phyloP scores from a whole-genome alignment of 2,888 invertebrate genomes.

The Rhynchonema sp. region DNA sequence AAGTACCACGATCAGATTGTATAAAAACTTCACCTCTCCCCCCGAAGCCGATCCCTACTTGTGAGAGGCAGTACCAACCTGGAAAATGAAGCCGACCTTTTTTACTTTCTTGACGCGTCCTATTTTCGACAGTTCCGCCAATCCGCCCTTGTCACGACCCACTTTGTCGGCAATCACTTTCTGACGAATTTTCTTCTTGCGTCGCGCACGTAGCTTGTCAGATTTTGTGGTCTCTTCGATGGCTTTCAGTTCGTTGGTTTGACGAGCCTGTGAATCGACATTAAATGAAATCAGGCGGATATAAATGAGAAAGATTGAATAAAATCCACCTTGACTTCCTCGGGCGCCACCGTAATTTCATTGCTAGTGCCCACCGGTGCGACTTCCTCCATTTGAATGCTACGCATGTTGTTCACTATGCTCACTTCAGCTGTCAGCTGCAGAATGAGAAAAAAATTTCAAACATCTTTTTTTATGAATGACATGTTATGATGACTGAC shows the following conservation, averaged over 20 bases:
- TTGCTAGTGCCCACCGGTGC: slow-evolving; percentile 66
- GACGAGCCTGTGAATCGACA: slow-evolving; percentile 13
- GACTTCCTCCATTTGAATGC: slow-evolving; percentile 78
- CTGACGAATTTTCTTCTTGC: slow-evolving; percentile 47
- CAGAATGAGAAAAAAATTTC: slow-evolving; percentile 5
- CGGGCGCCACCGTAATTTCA: slow-evolving; percentile 65
- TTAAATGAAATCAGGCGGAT: too few relatives aligned
- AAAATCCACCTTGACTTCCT: slow-evolving; percentile 57
- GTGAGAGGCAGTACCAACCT: too few relatives aligned
- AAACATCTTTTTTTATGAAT: not conserved
- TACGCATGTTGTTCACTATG: slow-evolving; percentile 68
- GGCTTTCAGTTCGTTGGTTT: slow-evolving; percentile 43
- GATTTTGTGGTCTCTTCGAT: slow-evolving; percentile 58
- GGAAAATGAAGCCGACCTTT: too few relatives aligned
- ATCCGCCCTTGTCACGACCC: not conserved
- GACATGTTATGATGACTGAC: slow-evolving; percentile 27
- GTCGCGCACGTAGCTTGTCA: slow-evolving; percentile 64
- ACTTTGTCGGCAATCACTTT: not conserved
- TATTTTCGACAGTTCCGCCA: not conserved
- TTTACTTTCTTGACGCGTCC: not conserved
- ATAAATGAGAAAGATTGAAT: too few relatives aligned
- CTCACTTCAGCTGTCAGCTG: slow-evolving; percentile 61
- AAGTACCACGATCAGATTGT: too few relatives aligned
- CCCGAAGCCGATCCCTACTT: too few relatives aligned
- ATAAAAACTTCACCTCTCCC: too few relatives aligned